Conservation (phyloP, 2,113 vertebrate species). For the Suricata suricatta region DNA sequence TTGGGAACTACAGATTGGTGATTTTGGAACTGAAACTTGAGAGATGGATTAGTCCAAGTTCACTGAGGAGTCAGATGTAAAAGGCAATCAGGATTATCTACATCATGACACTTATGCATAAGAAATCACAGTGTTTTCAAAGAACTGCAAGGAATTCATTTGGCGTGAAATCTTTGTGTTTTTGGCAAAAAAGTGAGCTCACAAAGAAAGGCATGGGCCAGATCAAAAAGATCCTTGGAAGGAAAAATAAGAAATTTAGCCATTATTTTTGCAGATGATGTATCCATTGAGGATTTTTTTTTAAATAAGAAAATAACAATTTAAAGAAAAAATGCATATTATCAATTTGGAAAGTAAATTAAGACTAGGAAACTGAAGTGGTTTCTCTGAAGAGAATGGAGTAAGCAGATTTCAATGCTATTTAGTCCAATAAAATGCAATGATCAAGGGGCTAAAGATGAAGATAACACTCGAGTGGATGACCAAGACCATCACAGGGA, state of each 20-base stretch:
- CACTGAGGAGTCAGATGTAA: background rate
- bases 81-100: background rate
- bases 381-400: background rate
- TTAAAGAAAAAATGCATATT: background rate
- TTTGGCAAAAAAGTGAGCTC: background rate
- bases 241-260: background rate
- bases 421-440: background rate
- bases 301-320: background rate
- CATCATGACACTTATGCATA: accelerated
- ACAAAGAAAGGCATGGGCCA: background rate
- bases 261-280: background rate
- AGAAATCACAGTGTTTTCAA: background rate
- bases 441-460: background rate
- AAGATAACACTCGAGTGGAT: accelerated
- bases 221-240: background rate
- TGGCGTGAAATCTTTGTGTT: background rate
- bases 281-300: background rate
- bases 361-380: background rate
- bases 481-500: accelerated
- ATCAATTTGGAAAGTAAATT: background rate
- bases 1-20: background rate
- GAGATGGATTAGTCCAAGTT: background rate
- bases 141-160: background rate
- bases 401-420: accelerated
- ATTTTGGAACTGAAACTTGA: background rate